Evolutionary conservation across 2,888 invertebrate species (phyloP).

Genomic region (Drosophila paramelanica): DNA sequence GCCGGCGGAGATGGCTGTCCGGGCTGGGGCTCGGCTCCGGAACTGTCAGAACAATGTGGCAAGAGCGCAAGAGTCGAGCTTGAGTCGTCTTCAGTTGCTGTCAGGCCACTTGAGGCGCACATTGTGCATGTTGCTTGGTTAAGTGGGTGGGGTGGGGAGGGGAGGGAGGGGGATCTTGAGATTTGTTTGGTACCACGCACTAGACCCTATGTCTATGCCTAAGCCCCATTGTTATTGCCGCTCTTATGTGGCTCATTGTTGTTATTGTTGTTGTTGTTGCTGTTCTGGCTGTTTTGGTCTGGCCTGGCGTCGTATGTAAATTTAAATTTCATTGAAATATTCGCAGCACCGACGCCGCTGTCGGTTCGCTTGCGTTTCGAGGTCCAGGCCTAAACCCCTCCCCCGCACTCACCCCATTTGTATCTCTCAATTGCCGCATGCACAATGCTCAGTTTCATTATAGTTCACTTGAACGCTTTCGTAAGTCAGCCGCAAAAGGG

Average conservation of each 20-base stretch:
- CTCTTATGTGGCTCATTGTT: constrained; percentile 39
- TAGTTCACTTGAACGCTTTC: constrained; percentile 70
- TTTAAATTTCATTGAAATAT: constrained; percentile 63
- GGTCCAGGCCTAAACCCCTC: constrained; percentile 39
- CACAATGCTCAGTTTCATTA: constrained; percentile 40
- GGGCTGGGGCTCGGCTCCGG: constrained; percentile 26
- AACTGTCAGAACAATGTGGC: constrained; percentile 61
- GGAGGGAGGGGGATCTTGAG: constrained; percentile 20
- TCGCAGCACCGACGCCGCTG: constrained; percentile 21
- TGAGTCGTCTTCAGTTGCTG: constrained; percentile 53
- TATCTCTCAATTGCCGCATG: not conserved
- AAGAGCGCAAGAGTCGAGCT: constrained; percentile 43
- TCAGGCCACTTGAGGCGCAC: constrained; percentile 53
- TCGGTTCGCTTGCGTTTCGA: constrained; percentile 47
- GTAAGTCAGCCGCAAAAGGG: constrained; percentile 62
- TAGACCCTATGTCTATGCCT: constrained; percentile 63
- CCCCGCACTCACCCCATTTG: not conserved
- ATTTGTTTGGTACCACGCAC: constrained; percentile 62
- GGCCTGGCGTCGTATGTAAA: constrained; percentile 63
- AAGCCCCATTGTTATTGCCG: constrained; percentile 60
- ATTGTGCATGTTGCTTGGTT: constrained; percentile 67
- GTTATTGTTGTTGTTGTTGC: constrained; percentile 40
- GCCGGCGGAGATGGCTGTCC: constrained; percentile 36
- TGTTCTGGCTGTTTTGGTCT: constrained; percentile 16
- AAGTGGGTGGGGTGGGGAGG: not conserved